Conservation (phyloP, 2,797 vertebrate species). For the Spheniscus humboldti region DNA sequence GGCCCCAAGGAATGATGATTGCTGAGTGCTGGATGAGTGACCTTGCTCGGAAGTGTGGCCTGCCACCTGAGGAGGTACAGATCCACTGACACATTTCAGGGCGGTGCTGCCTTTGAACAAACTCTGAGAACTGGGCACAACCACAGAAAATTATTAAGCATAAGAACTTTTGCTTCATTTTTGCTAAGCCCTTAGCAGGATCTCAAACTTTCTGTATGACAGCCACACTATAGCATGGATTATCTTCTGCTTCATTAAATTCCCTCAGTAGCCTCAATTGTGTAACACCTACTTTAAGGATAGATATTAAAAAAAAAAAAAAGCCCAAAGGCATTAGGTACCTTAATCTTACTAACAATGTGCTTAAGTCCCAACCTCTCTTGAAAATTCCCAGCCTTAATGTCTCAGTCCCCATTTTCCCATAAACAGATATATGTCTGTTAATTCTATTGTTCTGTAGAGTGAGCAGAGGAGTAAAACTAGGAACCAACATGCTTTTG, state of each 20-base stretch:
- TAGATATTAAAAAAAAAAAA: not conserved
- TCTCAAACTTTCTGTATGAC: not conserved
- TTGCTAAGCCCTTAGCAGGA: not conserved
- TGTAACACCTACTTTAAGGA: not conserved
- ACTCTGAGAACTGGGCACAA: not conserved
- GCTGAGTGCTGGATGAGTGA: constrained; percentile 89
- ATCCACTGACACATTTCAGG: not conserved
- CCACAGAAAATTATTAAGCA: not conserved
- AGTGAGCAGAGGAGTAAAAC: not conserved
- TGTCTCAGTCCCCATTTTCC: not conserved
- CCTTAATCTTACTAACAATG: not conserved
- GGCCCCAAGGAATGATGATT: constrained; percentile 91
- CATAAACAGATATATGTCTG: not conserved
- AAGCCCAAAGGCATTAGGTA: not conserved
- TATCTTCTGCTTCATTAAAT: not conserved
- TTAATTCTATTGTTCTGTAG: not conserved
- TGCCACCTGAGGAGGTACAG: constrained; percentile 83
- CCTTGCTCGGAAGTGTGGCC: constrained; percentile 78
- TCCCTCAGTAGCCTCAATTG: not conserved
- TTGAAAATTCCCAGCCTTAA: not conserved
- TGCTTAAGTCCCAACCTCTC: not conserved
- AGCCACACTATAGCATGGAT: not conserved
- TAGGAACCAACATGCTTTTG: not conserved
- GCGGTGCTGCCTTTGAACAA: not conserved
- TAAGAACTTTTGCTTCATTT: not conserved